Percentiles rank a stretch among this genome's conserved stretches.
These are phyloP conservation scores for Sclerodermus sp. DNA, from an alignment of 2,888 invertebrate genomes.

Conservation along the genomic window DNA sequence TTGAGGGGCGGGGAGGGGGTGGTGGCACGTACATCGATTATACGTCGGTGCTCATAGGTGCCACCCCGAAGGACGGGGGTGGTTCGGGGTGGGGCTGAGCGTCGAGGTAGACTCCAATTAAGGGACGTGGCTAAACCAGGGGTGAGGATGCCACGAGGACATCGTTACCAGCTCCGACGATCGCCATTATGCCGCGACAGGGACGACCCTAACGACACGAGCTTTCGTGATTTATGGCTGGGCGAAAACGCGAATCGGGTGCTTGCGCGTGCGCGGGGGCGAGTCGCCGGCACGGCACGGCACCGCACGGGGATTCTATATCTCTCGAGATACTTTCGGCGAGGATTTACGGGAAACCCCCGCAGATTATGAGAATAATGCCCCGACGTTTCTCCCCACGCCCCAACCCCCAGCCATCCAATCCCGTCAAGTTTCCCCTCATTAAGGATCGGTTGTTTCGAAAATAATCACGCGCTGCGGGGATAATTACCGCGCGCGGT, in stretches of 20 bases:
- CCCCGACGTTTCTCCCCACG: not conserved
- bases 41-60: not conserved
- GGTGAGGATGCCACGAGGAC: constrained; percentile 26
- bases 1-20: no score
- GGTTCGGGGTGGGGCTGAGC: constrained; percentile 8
- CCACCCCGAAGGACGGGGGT: not conserved
- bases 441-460: no score
- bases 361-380: constrained; percentile 31
- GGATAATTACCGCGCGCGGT: no score
- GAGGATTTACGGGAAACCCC: constrained; percentile 12
- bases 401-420: no score
- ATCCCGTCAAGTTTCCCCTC: no score
- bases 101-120: constrained; percentile 26
- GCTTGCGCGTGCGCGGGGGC: constrained; percentile 4
- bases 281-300: not conserved
- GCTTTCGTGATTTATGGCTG: constrained; percentile 40
- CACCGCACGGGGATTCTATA: constrained; percentile 26
- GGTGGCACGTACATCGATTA: constrained; percentile 2
- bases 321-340: constrained; percentile 22
- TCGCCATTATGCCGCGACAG: constrained; percentile 38
- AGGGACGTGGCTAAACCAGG: constrained; percentile 16
- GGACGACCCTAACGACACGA: constrained; percentile 41
- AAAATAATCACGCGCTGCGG: no score
- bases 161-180: constrained; percentile 34
- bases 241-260: constrained; percentile 24